Conservation (phyloP, 2,888 invertebrate genomes). For the Netelia inedita region DNA sequence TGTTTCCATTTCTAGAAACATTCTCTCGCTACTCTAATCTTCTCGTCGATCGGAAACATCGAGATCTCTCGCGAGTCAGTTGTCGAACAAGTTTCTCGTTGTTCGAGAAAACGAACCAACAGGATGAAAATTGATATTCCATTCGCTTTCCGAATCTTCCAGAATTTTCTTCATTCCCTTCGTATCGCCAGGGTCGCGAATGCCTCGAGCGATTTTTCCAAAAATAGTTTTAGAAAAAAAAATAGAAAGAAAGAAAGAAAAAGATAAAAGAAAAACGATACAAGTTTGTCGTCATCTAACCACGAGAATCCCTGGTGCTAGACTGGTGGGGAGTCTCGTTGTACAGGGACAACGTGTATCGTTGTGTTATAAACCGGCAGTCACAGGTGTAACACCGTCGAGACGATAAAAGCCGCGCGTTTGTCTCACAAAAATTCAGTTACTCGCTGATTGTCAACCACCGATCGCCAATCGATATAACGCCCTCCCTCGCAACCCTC, state of each 20-base stretch:
- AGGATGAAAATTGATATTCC: no score
- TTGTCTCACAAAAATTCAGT: constrained; percentile 72
- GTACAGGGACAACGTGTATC: constrained; percentile 43
- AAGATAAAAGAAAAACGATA: no score
- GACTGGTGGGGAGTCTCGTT: constrained; percentile 31
- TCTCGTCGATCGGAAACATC: not conserved
- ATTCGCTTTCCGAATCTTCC: no score
- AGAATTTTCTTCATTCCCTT: no score
- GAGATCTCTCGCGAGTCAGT: not conserved
- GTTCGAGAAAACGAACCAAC: no score
- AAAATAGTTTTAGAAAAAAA: no score
- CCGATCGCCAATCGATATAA: constrained; percentile 87
- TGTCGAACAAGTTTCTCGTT: not conserved
- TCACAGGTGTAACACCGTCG: constrained; percentile 69
- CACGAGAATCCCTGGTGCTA: constrained; percentile 14
- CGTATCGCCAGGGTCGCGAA: no score
- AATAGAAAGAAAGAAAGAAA: no score
- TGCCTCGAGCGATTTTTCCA: no score
- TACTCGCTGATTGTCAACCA: constrained; percentile 63
- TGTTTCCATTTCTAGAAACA: no score
- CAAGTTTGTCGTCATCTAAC: no score
- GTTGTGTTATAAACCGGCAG: constrained; percentile 41
- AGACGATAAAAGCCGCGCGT: constrained; percentile 76
- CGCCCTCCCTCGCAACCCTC: not conserved
- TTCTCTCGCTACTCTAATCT: no score